These are phyloP conservation scores for Micromesistius poutassou DNA, from an alignment of 2,797 vertebrate species.

Conservation along the genomic window DNA sequence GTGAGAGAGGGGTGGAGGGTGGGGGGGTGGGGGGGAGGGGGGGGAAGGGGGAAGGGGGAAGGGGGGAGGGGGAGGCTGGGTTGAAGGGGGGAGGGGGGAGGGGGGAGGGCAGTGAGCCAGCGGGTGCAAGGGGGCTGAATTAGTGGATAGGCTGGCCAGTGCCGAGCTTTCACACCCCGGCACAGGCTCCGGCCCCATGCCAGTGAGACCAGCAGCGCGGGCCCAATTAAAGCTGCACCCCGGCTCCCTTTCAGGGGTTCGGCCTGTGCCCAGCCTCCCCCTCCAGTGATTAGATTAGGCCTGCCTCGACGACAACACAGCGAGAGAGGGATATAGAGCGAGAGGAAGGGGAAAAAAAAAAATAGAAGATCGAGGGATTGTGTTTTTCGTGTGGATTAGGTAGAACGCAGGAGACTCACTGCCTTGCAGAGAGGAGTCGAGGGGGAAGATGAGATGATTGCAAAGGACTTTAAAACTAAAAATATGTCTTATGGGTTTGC, in stretches of 20 bases:
- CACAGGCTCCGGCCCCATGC: constrained; percentile 75
- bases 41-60: constrained; percentile 53
- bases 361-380: constrained; percentile 16
- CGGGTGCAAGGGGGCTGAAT: constrained; percentile 59
- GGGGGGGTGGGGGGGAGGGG: background rate
- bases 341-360: constrained; percentile 21
- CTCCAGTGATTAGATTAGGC: constrained; percentile 78
- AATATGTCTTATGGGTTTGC: background rate
- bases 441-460: background rate
- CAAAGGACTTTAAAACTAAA: too few species aligned
- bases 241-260: constrained; percentile 81
- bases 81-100: constrained; percentile 61
- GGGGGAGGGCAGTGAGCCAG: constrained; percentile 42
- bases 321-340: constrained; percentile 10
- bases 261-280: constrained; percentile 69
- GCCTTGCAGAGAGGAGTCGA: constrained; percentile 30
- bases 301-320: constrained; percentile 54
- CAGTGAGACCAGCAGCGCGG: constrained; percentile 60
- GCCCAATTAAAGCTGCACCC: constrained; percentile 81
- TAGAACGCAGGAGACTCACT: constrained; percentile 34
- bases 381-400: constrained; percentile 23
- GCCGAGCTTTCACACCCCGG: constrained; percentile 82
- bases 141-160: constrained; percentile 75
- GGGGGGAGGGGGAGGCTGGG: constrained; percentile 40
- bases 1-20: too few species aligned